Percentiles rank a stretch among this genome's conserved stretches.
phyloP scores from a whole-genome alignment of 2,888 invertebrate genomes.

The Lepidochrysops patricia region DNA sequence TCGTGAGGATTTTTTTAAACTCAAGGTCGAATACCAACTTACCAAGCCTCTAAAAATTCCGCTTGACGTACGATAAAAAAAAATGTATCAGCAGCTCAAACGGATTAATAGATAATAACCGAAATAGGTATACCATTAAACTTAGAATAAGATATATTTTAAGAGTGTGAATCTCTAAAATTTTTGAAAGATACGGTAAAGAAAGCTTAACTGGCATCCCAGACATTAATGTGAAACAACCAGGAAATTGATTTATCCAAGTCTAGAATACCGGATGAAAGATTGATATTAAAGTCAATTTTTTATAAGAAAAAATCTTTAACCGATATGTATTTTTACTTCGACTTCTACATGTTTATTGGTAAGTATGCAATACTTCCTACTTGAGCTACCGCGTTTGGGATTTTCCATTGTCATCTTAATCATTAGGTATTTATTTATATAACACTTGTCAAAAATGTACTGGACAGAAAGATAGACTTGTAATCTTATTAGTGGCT shows the following conservation, averaged over 20 bases:
- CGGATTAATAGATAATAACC: too few species aligned
- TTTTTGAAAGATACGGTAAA: too few species aligned
- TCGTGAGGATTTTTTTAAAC: not conserved
- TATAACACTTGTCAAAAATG: slow-evolving; percentile 4
- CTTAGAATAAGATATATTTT: too few species aligned
- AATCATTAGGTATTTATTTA: not conserved
- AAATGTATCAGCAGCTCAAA: too few species aligned
- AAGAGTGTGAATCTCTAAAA: too few species aligned
- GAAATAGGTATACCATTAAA: too few species aligned
- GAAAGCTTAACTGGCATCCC: too few species aligned
- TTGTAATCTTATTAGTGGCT: slow-evolving; percentile 2
- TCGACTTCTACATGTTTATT: not conserved
- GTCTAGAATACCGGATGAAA: too few species aligned
- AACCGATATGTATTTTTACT: not conserved
- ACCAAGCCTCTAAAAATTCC: not conserved
- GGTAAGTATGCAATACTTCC: not conserved
- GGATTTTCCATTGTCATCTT: slow-evolving; percentile 10
- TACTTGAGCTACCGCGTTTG: not conserved
- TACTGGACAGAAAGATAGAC: not conserved
- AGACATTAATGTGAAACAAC: too few species aligned
- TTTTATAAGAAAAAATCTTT: too few species aligned
- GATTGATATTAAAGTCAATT: too few species aligned
- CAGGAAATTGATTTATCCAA: too few species aligned
- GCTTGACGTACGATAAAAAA: not conserved
- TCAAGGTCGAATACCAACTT: not conserved